phyloP scores from a whole-genome alignment of 2,797 vertebrate species.

The Microhierax caerulescens region DNA sequence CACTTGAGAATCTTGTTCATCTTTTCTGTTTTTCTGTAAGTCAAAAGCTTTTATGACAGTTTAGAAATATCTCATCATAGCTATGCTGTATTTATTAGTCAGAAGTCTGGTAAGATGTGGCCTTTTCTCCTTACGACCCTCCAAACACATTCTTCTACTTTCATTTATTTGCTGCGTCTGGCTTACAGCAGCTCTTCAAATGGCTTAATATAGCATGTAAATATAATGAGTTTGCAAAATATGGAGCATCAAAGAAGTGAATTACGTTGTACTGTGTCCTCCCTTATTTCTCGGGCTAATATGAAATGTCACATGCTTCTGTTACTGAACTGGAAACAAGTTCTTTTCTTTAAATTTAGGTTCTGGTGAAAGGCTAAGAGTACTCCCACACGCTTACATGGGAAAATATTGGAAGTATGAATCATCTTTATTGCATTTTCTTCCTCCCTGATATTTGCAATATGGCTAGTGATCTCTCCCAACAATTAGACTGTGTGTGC shows the following conservation, averaged over 20 bases:
- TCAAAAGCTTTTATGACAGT: neutral
- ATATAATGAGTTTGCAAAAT: constrained; percentile 4
- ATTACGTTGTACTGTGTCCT: neutral
- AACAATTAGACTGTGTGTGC: neutral
- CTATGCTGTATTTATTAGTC: neutral
- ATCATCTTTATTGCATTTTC: neutral
- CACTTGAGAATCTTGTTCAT: neutral
- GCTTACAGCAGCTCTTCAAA: neutral
- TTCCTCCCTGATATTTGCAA: neutral
- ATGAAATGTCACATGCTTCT: constrained; percentile 1
- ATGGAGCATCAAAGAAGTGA: neutral
- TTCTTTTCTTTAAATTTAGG: constrained; percentile 25
- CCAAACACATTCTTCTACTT: neutral
- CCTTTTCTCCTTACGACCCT: neutral
- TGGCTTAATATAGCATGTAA: neutral
- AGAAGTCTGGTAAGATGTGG: neutral
- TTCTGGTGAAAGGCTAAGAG: constrained; percentile 23
- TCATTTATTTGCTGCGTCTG: neutral
- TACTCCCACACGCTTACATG: constrained; percentile 8
- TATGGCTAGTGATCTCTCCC: neutral
- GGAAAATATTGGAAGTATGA: constrained; percentile 9
- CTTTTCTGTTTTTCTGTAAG: neutral
- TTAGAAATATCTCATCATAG: neutral
- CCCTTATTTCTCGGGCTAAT: neutral
- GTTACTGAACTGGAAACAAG: constrained; percentile 7